Percentiles rank a stretch among this genome's conserved stretches.
Evolutionary conservation across 2,888 invertebrate species (phyloP).

Genomic region (Caenorhabditis uteleia): DNA sequence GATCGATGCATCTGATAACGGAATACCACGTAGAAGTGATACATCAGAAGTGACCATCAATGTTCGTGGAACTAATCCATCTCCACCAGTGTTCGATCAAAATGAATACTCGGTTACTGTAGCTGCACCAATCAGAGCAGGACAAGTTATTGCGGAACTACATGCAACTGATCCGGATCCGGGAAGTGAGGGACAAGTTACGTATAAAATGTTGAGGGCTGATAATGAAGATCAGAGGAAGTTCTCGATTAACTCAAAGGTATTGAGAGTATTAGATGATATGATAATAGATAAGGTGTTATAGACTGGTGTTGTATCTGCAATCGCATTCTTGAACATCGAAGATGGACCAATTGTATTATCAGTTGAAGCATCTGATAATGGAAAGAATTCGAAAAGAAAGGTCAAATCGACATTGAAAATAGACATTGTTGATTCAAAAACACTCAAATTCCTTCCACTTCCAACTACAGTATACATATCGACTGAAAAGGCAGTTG

Average conservation of each 20-base stretch:
- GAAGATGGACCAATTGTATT: conserved; percentile 56
- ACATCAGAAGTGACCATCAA: conserved; percentile 40
- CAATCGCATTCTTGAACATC: conserved; percentile 33
- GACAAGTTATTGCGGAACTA: conserved; percentile 50
- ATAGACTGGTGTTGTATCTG: conserved; percentile 55
- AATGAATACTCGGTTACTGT: conserved; percentile 51
- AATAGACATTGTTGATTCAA: conserved; percentile 39
- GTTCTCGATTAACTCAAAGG: conserved; percentile 39
- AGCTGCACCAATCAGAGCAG: conserved; percentile 49
- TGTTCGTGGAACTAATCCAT: conserved; percentile 57
- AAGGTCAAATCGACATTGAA: conserved; percentile 12
- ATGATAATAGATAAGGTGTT: neutral
- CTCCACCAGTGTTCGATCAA: conserved; percentile 62
- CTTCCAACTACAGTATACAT: conserved; percentile 65
- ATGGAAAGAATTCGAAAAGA: conserved; percentile 29
- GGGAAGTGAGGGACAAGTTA: conserved; percentile 54
- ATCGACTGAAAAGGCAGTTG: conserved; percentile 61
- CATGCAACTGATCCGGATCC: conserved; percentile 64
- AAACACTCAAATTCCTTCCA: conserved; percentile 57
- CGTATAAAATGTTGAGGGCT: conserved; percentile 20
- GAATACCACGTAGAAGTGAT: conserved; percentile 38
- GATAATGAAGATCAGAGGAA: conserved; percentile 35
- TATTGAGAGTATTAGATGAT: neutral
- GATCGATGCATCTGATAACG: conserved; percentile 48
- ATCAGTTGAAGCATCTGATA: conserved; percentile 57